A percentile compares a stretch with the other conserved stretches of the same genome.
phyloP scores from a whole-genome alignment of 23 tunicate species.

The Halocynthia roretzi region DNA sequence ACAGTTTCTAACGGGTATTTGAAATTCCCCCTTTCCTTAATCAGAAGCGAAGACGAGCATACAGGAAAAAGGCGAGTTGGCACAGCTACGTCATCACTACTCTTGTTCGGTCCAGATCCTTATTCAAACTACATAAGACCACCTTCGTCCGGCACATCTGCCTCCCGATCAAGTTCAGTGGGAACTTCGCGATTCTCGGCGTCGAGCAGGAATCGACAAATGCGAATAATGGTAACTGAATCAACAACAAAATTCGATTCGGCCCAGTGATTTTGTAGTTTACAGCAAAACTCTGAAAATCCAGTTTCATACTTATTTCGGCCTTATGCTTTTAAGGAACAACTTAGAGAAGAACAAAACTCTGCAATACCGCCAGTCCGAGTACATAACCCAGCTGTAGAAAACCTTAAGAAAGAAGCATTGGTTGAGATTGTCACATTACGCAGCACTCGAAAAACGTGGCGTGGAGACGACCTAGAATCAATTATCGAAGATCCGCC shows the following conservation, averaged over 20 bases:
- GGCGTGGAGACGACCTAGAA: conserved; percentile 4
- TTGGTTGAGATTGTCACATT: conserved; percentile 13
- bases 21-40: neutral
- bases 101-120: conserved; percentile 57
- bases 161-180: conserved; percentile 17
- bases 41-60: neutral
- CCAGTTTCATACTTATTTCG: too few species aligned
- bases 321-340: conserved; percentile 3
- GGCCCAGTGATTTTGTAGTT: too few species aligned
- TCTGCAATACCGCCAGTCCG: conserved; percentile 8
- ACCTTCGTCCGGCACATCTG: conserved; percentile 44
- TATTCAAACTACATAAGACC: conserved; percentile 58
- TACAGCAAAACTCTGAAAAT: too few species aligned
- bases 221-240: conserved; percentile 11
- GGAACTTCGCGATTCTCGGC: conserved; percentile 11
- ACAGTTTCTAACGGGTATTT: too few species aligned
- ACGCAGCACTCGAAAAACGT: conserved; percentile 6
- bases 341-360: conserved; percentile 10
- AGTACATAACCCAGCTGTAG: neutral
- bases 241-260: too few species aligned
- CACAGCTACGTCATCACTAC: conserved; percentile 31
- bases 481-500: conserved; percentile 24
- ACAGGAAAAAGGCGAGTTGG: conserved; percentile 5
- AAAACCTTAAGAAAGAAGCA: conserved; percentile 7
- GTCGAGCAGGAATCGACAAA: conserved; percentile 11